phyloP scores from a whole-genome alignment of 2,113 vertebrate species.

The Phoxinus phoxinus region DNA sequence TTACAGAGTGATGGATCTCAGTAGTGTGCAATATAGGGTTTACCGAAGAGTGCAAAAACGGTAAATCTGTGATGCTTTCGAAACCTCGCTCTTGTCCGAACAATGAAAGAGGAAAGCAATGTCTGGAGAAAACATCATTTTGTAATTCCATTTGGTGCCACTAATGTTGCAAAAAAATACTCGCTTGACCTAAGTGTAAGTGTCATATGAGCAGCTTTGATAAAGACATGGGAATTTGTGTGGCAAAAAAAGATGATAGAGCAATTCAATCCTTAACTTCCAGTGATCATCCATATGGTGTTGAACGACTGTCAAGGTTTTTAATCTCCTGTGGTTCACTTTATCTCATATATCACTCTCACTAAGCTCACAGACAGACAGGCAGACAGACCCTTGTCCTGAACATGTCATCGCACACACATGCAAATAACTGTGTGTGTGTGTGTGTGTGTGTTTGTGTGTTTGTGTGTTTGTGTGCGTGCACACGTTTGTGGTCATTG shows the following conservation, averaged over 20 bases:
- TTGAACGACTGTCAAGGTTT: background rate
- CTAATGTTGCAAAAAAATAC: background rate
- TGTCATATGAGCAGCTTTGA: background rate
- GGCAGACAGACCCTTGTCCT: background rate
- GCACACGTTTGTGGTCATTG: conserved; percentile 33
- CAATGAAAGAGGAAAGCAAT: background rate
- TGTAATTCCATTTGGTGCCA: background rate
- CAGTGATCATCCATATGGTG: background rate
- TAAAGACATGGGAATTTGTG: background rate
- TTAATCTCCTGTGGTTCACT: background rate
- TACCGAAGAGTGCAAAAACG: background rate
- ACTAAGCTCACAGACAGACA: conserved; percentile 13
- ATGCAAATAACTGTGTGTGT: conserved; percentile 24
- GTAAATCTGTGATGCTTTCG: background rate
- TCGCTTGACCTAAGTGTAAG: background rate
- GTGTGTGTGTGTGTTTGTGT: conserved; percentile 44
- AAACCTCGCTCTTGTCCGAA: background rate
- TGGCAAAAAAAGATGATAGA: background rate
- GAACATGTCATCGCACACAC: conserved; percentile 3
- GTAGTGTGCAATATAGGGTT: background rate
- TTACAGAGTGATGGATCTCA: background rate
- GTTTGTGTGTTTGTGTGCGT: conserved; percentile 47
- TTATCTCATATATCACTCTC: conserved; percentile 26
- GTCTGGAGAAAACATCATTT: background rate
- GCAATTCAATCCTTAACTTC: background rate